Evolutionary conservation across 2,797 vertebrate species (phyloP).

Genomic region (Eidolon dupreanum): DNA sequence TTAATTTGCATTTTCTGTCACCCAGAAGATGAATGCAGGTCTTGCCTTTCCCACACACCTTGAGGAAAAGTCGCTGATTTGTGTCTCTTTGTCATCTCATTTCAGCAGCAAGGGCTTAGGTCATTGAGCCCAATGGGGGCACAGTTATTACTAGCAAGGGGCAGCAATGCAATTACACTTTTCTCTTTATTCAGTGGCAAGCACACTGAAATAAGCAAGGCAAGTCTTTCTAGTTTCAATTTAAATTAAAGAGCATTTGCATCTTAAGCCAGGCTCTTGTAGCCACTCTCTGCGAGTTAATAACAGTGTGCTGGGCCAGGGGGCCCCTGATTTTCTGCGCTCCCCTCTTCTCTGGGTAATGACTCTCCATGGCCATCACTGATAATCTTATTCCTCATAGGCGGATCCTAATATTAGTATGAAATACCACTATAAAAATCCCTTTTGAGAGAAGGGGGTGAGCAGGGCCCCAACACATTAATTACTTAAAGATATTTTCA

Average conservation of each 20-base stretch:
- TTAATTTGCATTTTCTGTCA: constrained; percentile 78
- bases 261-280: not conserved
- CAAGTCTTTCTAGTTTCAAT: not conserved
- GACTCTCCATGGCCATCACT: not conserved
- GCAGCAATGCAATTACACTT: not conserved
- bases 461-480: not conserved
- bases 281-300: not conserved
- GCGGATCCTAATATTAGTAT: not conserved
- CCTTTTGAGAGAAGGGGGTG: not conserved
- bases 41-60: constrained; percentile 46
- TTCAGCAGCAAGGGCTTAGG: constrained; percentile 56
- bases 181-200: constrained; percentile 19
- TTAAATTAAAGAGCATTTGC: not conserved
- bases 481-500: not conserved
- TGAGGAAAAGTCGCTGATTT: constrained; percentile 48
- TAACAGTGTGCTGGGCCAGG: not conserved
- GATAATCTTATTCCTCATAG: not conserved
- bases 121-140: constrained; percentile 30
- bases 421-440: not conserved
- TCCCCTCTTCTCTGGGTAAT: not conserved
- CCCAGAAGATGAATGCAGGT: constrained; percentile 56
- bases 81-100: constrained; percentile 59
- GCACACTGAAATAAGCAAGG: not conserved
- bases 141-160: constrained; percentile 19
- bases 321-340: not conserved